Evolutionary conservation across 1,140 invertebrate genomes (phyloP).

Genomic region (Papilio helenus): DNA sequence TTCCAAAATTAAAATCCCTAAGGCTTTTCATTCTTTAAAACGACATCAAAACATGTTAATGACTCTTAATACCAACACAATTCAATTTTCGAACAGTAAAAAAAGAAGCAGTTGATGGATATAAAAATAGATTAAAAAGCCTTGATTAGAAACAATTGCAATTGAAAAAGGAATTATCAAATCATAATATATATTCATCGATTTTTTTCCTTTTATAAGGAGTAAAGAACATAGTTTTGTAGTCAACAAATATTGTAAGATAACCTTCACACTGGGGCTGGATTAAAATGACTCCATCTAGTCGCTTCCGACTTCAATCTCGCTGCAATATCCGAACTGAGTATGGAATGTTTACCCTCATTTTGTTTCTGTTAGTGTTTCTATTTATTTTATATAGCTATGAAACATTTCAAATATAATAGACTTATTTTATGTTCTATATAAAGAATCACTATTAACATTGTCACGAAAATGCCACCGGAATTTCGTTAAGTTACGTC

Average conservation of each 20-base stretch:
- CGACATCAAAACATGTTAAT: too few species aligned
- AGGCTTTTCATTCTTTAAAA: neutral
- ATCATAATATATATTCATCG: too few species aligned
- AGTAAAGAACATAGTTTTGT: neutral
- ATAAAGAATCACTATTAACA: too few species aligned
- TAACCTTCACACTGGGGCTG: neutral
- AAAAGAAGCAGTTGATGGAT: too few species aligned
- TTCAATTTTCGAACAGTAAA: too few species aligned
- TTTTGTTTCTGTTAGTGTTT: constrained; percentile 7
- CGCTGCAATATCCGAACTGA: constrained; percentile 32
- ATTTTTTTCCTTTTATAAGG: too few species aligned
- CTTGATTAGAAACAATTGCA: too few species aligned
- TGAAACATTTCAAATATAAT: neutral
- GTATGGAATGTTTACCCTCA: constrained; percentile 22
- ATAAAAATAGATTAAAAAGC: too few species aligned
- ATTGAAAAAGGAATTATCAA: too few species aligned
- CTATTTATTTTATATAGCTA: constrained; percentile 5
- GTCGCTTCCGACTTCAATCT: constrained; percentile 33
- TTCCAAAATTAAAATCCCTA: neutral
- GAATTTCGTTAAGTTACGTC: too few species aligned
- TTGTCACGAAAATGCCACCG: too few species aligned
- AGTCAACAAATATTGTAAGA: neutral
- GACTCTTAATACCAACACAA: too few species aligned
- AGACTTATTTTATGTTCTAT: neutral
- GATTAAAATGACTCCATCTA: constrained; percentile 34